Evolutionary conservation across 1,140 invertebrate genomes (phyloP), one percentile per base, ranked within the genome.

Genomic region (Rhagoletis pomonella): DNA sequence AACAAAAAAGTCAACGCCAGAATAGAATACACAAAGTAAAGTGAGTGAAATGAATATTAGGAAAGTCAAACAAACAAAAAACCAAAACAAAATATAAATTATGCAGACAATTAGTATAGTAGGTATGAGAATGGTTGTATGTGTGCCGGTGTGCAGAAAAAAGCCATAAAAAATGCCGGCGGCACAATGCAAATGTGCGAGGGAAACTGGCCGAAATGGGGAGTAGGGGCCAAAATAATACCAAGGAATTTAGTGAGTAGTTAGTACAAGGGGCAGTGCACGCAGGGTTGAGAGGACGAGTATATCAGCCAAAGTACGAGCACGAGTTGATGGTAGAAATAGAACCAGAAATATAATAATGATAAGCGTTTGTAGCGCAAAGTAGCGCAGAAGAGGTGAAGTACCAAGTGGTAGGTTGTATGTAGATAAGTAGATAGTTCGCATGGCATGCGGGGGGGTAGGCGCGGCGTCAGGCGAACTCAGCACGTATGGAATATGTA

Each of bases 291-390:
- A 19, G 64, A 19, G 64, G n/a, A 6, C 4, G 64, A 9, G 64
- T 29, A 39, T 62, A 14, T 62, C 17, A 62, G 60, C n/a, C n/a
- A n/a, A n/a, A 17, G 17, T n/a, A n/a, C n/a, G 7, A n/a, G 19
- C 47, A 50, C 10, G 44, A 29, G 17, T 55, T 58, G 9, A 81
- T 3, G n/a, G 67, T 69, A 7, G 67, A 81, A 77, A 55, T 9
- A 42, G 73, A 55, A 81, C 17, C 44, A 44, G 42, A n/a, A n/a
- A n/a, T n/a, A n/a, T 39, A 55, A 81, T 29, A 81, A 81, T 81
- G 73, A 81, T 81, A 81, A 81, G 73, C 44, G 73, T 10, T n/a
- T 7, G 50, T 55, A 81, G 73, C n/a, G 29, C n/a, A 67, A 50
- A 19, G n/a, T n/a, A n/a, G n/a, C n/a, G 73, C 1, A 62, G 17